These are phyloP conservation scores for Simalia tracyae DNA, from an alignment of 2,797 vertebrate species.

Conservation along the genomic window DNA sequence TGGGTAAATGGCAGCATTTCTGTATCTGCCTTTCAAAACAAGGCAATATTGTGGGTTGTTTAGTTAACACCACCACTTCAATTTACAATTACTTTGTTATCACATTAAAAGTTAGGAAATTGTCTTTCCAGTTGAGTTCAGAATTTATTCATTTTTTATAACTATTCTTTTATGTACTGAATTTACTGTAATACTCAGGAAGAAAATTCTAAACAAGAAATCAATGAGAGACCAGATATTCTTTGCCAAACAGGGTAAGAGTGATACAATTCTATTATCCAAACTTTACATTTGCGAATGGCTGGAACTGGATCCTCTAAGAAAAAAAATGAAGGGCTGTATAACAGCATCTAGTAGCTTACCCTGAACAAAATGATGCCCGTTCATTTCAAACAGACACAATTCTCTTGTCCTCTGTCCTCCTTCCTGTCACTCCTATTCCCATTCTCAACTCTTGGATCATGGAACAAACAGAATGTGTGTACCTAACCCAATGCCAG, in stretches of 20 bases:
- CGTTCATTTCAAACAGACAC: neutral
- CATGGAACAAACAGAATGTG: constrained; percentile 16
- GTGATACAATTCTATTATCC: neutral
- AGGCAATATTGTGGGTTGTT: neutral
- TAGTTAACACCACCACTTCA: neutral
- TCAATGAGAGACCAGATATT: neutral
- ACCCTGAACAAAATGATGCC: neutral
- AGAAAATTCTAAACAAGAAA: neutral
- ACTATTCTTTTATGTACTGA: neutral
- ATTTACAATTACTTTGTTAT: neutral
- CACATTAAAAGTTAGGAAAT: neutral
- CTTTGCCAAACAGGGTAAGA: neutral
- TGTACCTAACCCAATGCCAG: neutral
- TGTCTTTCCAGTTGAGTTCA: neutral
- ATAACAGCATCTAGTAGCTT: neutral
- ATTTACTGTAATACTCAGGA: neutral
- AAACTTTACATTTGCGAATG: neutral
- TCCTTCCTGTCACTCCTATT: neutral
- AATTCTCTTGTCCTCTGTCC: neutral
- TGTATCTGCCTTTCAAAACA: constrained; percentile 21
- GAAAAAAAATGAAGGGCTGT: too few species aligned
- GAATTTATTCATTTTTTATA: constrained; percentile 18
- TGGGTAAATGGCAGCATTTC: constrained; percentile 1
- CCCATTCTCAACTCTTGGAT: neutral
- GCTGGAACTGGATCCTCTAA: neutral